Base-by-base conservation (phyloP, 2,888 invertebrate genomes). In the Cepaea hortensis region DNA sequence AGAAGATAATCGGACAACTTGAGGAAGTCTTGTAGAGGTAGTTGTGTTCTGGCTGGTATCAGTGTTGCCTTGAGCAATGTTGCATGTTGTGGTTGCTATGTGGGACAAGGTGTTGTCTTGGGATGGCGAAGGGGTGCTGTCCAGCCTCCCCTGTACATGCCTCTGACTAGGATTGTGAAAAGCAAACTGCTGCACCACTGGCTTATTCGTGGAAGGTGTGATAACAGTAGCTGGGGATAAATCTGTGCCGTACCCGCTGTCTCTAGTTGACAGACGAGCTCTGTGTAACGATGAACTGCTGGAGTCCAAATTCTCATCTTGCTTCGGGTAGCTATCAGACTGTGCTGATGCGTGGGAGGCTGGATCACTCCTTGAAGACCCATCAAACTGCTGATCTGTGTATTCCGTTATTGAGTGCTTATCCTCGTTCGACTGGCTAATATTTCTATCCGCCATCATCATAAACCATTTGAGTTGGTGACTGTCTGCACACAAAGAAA, bases 231-330 rank as follows among this genome's bases (percentile, higher is more conserved):
- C 91, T 35, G 93, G 92, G 1, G 93, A 92, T 73, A 87, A 89
- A 84, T 92, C 92, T 0, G 93, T 92, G 68, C 89, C 87, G 88
- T 92, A 93, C n/a, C 93, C 93, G 89, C 92, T 92, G 89, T 93
- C 93, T 70, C 85, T 48, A 35, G 70, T 79, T 11, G 76, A 13
- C 35, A 73, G 15, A 20, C 75, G n/a, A 48, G 65, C 18, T 20
- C 48, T n/a, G 11, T 70, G 55, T 35, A 72, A 68, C 20, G 85
- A 70, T 1, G 84, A 76, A 35, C 48, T 20, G 35, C n/a, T 76
- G 61, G 35, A 46, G 13, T 84, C 77, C 11, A 65, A 13, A 5
- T 35, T 50, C 4, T 46, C 11, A 1, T 3, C 55, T n/a, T 50
- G 3, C 35, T 72, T 55, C 15, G 55, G 3, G 81, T 82, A 20